These are phyloP conservation scores for Cettia cetti DNA, from an alignment of 2,113 vertebrate genomes.

Conservation along the genomic window DNA sequence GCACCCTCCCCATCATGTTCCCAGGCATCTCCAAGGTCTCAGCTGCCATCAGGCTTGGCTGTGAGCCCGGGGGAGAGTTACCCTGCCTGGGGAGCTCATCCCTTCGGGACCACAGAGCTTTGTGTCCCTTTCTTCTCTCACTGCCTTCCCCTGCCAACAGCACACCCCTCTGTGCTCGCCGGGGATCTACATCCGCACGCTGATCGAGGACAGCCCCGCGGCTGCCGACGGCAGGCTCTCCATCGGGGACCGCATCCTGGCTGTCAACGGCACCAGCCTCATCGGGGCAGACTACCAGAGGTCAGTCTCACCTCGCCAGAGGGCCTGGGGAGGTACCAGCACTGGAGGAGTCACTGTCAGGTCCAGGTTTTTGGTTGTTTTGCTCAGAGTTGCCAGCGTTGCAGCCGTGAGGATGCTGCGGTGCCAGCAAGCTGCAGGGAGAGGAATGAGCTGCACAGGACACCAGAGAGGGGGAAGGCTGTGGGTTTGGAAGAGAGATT, in stretches of 20 bases:
- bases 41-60: not conserved
- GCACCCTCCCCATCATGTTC: fast-evolving
- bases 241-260: slow-evolving; percentile 92
- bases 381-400: not conserved
- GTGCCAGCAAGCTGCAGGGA: not conserved
- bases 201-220: slow-evolving; percentile 89
- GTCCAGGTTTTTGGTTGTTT: not conserved
- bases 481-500: not conserved
- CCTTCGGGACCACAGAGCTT: not conserved
- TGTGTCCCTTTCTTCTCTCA: not conserved
- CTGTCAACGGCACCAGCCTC: slow-evolving; percentile 90
- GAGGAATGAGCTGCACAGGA: not conserved
- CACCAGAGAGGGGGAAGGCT: not conserved
- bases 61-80: not conserved
- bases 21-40: not conserved
- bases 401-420: not conserved
- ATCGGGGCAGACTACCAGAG: slow-evolving; percentile 92
- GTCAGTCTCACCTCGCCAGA: slow-evolving; percentile 23
- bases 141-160: slow-evolving; percentile 50
- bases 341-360: fast-evolving
- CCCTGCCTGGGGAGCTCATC: not conserved
- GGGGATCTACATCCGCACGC: slow-evolving; percentile 93
- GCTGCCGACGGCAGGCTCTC: slow-evolving; percentile 83
- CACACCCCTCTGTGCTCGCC: slow-evolving; percentile 88
- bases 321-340: not conserved